Evolutionary conservation across 2,113 vertebrate genomes (phyloP), one percentile per base, ranked within the genome.

Genomic region (Pelmatolapia mariae): DNA sequence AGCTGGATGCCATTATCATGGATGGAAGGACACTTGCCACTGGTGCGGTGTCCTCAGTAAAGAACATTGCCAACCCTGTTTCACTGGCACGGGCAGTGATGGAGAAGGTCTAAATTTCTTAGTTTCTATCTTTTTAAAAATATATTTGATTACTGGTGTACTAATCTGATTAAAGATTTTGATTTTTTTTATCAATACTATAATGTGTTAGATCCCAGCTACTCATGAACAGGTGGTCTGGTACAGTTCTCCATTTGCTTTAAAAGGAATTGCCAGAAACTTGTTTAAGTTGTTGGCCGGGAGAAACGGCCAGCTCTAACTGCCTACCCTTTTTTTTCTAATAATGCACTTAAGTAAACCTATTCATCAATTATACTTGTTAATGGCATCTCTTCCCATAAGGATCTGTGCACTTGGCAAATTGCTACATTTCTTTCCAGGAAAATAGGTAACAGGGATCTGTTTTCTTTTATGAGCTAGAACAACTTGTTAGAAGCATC

Each of bases 1-100:
- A 97, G 90, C 93, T 96, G 90, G 96, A 97, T 92, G 96, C 92
- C 88, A 88, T 97, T 81, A 95, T 97, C 93, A 97, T 93, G 95
- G 97, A 96, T 88, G 95, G 96, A 63, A 95, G 93, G 94, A 96
- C 63, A n/a, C 92, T 97, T 81, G 93, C 89, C 82, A 78, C 94
- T 85, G 95, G 97, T 87, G 90, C 92, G 13, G 94, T 96, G 63
- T 96, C 91, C 81, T 96, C 93, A 71, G 94, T 93, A 57, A 95
- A 94, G 59, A 96, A 94, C 90, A 94, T 98, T 91, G 95, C 96
- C 92, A 96, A 97, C 80, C 94, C 94, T 10, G 94, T 97, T 91
- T 91, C 95, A 84, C 95, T 98, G 93, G 89, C 95, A 76, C 89
- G 85, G 52, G 96, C 91, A 10, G 89, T 96, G 84, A 95, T 95